phyloP scores from a whole-genome alignment of 1,140 invertebrate species.

The Scylla paramamosain region DNA sequence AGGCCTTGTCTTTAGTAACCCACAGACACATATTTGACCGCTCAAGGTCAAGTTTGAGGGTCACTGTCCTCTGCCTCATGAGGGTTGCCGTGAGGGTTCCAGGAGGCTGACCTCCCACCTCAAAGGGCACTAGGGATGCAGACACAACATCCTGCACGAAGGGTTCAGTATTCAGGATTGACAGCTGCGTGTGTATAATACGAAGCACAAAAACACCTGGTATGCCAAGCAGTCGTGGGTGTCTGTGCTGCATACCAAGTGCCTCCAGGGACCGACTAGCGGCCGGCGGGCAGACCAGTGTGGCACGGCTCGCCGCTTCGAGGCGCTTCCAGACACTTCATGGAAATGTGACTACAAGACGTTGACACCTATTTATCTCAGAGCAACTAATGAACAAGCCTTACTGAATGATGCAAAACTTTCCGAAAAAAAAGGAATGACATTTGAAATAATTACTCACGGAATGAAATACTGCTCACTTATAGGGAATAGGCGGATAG shows the following conservation, averaged over 20 bases:
- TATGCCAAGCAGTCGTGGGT: neutral
- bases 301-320: neutral
- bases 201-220: neutral
- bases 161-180: neutral
- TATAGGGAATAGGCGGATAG: neutral
- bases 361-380: too few relatives aligned
- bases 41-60: neutral
- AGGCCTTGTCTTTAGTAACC: neutral
- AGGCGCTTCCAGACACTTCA: neutral
- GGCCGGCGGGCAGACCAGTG: neutral
- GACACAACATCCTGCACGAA: neutral
- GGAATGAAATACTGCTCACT: too few relatives aligned
- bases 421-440: too few relatives aligned
- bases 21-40: neutral
- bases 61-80: neutral
- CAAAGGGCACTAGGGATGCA: neutral
- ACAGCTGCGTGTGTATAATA: neutral
- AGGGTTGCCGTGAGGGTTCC: neutral
- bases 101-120: neutral
- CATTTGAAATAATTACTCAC: too few relatives aligned
- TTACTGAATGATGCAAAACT: too few relatives aligned
- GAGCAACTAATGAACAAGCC: too few relatives aligned
- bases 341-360: neutral
- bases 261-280: neutral
- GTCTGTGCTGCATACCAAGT: neutral